Evolutionary conservation across 2,113 vertebrate genomes (phyloP).

Genomic region (Melanostigma gelatinosum): DNA sequence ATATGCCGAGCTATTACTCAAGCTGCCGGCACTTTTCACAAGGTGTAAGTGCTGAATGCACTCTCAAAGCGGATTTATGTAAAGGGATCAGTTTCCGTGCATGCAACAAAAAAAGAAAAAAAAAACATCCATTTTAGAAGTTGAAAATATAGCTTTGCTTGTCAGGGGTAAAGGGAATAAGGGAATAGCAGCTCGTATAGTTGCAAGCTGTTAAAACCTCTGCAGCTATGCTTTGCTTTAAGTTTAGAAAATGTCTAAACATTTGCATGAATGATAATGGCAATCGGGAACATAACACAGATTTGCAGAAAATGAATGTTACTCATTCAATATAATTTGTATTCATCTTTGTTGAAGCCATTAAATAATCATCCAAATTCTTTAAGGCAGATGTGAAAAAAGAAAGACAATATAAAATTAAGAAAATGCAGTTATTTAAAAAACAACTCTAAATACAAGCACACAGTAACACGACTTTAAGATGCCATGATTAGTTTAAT

Average conservation of each 20-base stretch:
- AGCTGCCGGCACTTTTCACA: constrained; percentile 58
- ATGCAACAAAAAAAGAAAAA: neutral
- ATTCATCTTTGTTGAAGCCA: neutral
- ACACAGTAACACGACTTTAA: too few relatives aligned
- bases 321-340: neutral
- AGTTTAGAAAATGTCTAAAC: constrained; percentile 21
- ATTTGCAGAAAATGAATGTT: neutral
- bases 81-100: constrained; percentile 48
- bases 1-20: constrained; percentile 62
- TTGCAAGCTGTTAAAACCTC: constrained; percentile 39
- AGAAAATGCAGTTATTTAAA: too few relatives aligned
- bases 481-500: too few relatives aligned
- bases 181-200: neutral
- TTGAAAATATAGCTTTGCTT: constrained; percentile 58
- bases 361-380: neutral
- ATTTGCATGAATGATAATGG: neutral
- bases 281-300: neutral
- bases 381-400: neutral
- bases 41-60: constrained; percentile 43
- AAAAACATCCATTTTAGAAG: constrained; percentile 41
- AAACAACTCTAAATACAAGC: too few relatives aligned
- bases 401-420: neutral
- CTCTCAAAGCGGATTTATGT: constrained; percentile 57
- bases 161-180: constrained; percentile 26
- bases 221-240: constrained; percentile 12